These are phyloP conservation scores for Xenopus laevis DNA, from an alignment of 2,113 vertebrate species.

Conservation along the genomic window DNA sequence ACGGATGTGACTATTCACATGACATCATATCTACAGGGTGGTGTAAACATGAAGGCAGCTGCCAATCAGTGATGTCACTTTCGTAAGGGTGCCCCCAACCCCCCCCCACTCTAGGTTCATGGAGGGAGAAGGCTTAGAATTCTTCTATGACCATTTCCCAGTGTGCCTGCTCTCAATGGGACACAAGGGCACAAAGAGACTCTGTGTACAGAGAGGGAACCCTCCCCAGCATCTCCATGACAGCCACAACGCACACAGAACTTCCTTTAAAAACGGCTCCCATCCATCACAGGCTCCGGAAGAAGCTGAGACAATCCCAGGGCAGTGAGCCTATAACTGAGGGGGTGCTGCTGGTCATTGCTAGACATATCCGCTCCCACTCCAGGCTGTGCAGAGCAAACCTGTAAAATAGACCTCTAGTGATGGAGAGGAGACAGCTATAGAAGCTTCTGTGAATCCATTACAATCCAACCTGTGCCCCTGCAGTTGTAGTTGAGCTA, in stretches of 20 bases:
- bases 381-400: too few species aligned
- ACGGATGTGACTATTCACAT: neutral
- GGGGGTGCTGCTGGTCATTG: neutral
- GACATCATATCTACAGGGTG: slow-evolving; percentile 17
- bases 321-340: slow-evolving; percentile 28
- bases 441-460: neutral
- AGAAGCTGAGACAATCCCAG: slow-evolving; percentile 38
- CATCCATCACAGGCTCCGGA: slow-evolving; percentile 42
- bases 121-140: slow-evolving; percentile 26
- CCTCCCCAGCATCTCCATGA: slow-evolving; percentile 25
- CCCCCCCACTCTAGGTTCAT: neutral
- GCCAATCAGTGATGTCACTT: slow-evolving; percentile 24
- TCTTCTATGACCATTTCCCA: slow-evolving; percentile 26
- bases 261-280: slow-evolving; percentile 39
- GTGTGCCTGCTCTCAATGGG: slow-evolving; percentile 39
- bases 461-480: neutral
- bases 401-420: too few species aligned
- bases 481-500: too few species aligned
- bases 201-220: slow-evolving; percentile 31
- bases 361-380: neutral
- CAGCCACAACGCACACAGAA: slow-evolving; percentile 40
- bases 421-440: too few species aligned
- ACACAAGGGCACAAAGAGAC: slow-evolving; percentile 37
- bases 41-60: slow-evolving; percentile 9
- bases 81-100: slow-evolving; percentile 5